Conservation (phyloP, 2,113 vertebrate species). For the Sialia sialis region DNA sequence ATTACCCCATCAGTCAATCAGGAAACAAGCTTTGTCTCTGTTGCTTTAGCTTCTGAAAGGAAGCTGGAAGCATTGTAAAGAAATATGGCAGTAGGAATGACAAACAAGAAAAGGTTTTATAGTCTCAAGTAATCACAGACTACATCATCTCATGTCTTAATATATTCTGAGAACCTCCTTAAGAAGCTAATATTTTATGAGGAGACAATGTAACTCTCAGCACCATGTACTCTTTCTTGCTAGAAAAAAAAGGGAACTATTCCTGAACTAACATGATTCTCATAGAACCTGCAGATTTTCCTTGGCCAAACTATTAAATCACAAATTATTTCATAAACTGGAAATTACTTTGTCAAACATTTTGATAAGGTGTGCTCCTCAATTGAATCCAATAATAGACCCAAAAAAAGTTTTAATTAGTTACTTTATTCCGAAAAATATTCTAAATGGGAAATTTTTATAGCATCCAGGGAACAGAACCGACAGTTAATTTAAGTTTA, state of each 20-base stretch:
- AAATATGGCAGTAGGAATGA: background rate
- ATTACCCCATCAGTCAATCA: constrained; percentile 6
- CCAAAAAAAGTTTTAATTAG: background rate
- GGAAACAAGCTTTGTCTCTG: constrained; percentile 19
- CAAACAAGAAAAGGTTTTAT: constrained; percentile 5
- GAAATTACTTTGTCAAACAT: background rate
- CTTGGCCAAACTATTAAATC: constrained; percentile 37
- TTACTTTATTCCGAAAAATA: background rate
- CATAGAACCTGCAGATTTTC: background rate
- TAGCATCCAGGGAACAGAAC: background rate
- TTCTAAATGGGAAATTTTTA: background rate
- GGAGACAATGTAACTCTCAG: background rate
- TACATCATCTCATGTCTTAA: background rate
- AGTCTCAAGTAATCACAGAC: background rate
- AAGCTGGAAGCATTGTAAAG: background rate
- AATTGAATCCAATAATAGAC: background rate
- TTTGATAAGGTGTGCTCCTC: background rate
- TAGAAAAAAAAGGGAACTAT: background rate
- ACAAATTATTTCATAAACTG: constrained; percentile 19
- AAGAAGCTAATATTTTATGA: background rate
- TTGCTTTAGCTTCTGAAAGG: constrained; percentile 17
- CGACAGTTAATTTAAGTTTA: background rate
- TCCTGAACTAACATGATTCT: background rate
- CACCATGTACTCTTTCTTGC: background rate
- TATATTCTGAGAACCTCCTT: background rate